phyloP scores from a whole-genome alignment of 1,140 invertebrate species.

The Neotoxoptera formosana region DNA sequence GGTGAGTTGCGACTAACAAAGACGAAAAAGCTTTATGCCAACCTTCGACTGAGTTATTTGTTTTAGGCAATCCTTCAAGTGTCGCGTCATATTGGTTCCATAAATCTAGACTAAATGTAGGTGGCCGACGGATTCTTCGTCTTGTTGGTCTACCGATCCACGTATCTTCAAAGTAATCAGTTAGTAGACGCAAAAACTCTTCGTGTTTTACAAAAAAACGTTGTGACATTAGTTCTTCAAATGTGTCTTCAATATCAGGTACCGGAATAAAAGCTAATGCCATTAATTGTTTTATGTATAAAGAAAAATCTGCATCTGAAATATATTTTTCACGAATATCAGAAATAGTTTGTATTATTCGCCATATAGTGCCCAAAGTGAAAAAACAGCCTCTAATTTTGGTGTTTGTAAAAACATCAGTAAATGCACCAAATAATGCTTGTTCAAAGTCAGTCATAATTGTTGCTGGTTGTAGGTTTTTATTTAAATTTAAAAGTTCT shows the following conservation, averaged over 20 bases:
- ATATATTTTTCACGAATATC: conserved; percentile 5
- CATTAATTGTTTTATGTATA: not conserved
- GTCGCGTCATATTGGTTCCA: not conserved
- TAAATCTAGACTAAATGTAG: not conserved
- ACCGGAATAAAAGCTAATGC: not conserved
- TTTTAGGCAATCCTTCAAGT: not conserved
- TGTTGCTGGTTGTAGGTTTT: not conserved
- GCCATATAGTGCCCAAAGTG: not conserved
- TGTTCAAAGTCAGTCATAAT: not conserved
- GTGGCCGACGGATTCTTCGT: not conserved
- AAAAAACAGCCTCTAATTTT: not conserved
- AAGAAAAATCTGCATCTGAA: not conserved
- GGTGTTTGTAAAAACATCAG: not conserved
- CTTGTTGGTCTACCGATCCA: not conserved
- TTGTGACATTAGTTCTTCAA: not conserved
- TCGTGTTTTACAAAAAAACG: not conserved
- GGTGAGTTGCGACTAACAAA: not conserved
- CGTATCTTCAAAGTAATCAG: not conserved
- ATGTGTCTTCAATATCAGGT: not conserved
- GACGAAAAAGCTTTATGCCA: not conserved
- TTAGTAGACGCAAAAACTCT: not conserved
- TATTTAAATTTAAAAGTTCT: conserved; percentile 9
- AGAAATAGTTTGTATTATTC: not conserved
- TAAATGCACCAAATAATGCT: not conserved
- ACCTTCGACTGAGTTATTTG: not conserved